Conservation (phyloP, 2,113 vertebrate species). For the Naja naja region DNA sequence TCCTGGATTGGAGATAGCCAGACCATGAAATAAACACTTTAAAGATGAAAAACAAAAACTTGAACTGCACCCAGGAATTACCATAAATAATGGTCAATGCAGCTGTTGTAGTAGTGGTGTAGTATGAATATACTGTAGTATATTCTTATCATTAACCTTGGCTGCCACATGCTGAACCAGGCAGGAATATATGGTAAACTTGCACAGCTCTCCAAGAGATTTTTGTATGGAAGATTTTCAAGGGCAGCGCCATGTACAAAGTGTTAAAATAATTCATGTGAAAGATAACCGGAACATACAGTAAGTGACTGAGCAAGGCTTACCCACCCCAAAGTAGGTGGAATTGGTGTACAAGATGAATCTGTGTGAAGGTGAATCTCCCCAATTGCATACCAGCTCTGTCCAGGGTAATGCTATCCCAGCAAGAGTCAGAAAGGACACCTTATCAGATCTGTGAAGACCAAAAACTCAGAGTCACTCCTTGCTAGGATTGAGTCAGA, state of each 20-base stretch:
- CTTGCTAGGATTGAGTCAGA: background rate
- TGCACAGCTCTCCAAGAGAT: background rate
- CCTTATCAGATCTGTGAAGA: background rate
- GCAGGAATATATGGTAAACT: background rate
- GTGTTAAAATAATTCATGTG: background rate
- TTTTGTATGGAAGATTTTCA: background rate
- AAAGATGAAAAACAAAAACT: background rate
- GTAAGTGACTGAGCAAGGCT: background rate
- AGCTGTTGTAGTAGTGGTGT: background rate
- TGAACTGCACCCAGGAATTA: background rate
- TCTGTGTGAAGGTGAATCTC: background rate
- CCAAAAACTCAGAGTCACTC: background rate
- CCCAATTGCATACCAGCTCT: background rate
- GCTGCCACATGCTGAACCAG: background rate
- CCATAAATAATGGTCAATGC: background rate
- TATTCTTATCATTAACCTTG: background rate
- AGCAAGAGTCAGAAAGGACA: background rate
- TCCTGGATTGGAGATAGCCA: background rate
- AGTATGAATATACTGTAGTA: background rate
- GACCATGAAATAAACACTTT: background rate
- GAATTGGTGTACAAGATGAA: background rate
- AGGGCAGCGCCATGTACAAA: background rate
- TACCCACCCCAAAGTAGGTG: background rate
- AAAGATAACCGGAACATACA: background rate
- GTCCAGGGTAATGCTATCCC: background rate